Base-by-base conservation (phyloP, 2,888 invertebrate genomes). In the Encarsia formosa region DNA sequence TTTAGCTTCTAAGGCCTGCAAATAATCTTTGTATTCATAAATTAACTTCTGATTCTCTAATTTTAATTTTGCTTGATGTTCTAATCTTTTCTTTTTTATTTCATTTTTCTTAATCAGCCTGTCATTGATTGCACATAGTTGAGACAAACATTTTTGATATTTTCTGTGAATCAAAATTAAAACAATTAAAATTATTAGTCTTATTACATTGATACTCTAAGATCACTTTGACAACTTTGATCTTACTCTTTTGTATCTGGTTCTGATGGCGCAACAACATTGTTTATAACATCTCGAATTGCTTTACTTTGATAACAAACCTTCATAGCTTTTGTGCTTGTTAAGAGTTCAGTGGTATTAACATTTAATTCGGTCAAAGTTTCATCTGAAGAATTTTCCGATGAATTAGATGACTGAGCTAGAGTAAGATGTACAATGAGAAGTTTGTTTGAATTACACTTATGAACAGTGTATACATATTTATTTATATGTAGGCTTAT, bases 61-160 rank as follows among this genome's bases (percentile, higher is more conserved):
- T 54, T 61, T 61, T 31, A 67, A 54, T 2, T 60, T 6, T 11
- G 61, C 26, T 20, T 63, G 58, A 8, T 54, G 44, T 35, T 50
- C 26, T 26, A 46, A 35, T 15, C 56, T 49, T 20, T 56, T 23
- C 1, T 62, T 58, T 11, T 55, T 60, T 15, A 47, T 23, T 9
- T 58, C 13, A 35, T 61, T 55, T 13, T 56, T 15, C 2, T 31
- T 9, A 26, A 62, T 31, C 22, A 58, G 32, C 11, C 22, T 43
- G n/a, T 63, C 61, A 22, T 64, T 63, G 0, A 59, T n/a, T 4
- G 5, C 22, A 22, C 59, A 61, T 24, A 68, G 29, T 43, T 61
- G 59, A 4, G 19, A 13, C 56, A 63, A 51, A 9, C 39, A 57
- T 0, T n/a, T 4, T 32, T 48, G 34, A 9, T 61, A 48, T 52